These are phyloP conservation scores for Balanococcus diminutus DNA, from an alignment of 2,888 invertebrate species.

Conservation along the genomic window DNA sequence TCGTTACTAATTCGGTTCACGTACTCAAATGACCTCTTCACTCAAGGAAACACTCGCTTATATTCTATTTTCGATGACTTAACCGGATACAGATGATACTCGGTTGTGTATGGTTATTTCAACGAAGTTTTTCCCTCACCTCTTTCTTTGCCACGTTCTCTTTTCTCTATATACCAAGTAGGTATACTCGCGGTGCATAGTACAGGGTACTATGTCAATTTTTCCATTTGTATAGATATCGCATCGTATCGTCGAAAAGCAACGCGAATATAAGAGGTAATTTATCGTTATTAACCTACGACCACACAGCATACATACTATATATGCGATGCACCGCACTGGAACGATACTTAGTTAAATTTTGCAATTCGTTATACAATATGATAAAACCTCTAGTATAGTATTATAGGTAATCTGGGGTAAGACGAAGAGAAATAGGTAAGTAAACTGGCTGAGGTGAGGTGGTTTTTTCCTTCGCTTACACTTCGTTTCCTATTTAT, in stretches of 20 bases:
- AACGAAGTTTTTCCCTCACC: neutral
- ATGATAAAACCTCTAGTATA: neutral
- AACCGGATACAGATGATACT: conserved; percentile 30
- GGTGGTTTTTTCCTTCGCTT: neutral
- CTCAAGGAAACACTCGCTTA: conserved; percentile 24
- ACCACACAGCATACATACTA: neutral
- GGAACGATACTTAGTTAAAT: neutral
- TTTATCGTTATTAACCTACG: neutral
- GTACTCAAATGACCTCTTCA: conserved; percentile 36
- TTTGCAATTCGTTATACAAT: neutral
- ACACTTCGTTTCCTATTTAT: neutral
- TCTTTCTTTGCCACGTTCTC: neutral
- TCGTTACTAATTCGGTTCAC: conserved; percentile 24
- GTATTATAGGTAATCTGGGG: neutral
- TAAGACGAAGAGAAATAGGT: neutral
- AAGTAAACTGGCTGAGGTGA: too few species aligned
- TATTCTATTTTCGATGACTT: conserved; percentile 39
- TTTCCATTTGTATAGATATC: neutral
- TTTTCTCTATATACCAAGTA: too few species aligned
- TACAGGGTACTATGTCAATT: neutral
- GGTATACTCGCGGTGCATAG: too few species aligned
- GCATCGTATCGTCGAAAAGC: neutral
- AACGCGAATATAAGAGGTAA: neutral
- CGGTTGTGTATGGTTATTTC: neutral
- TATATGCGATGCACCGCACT: neutral